phyloP scores from a whole-genome alignment of 1,140 invertebrate species.

The Aphaenogaster floridana region DNA sequence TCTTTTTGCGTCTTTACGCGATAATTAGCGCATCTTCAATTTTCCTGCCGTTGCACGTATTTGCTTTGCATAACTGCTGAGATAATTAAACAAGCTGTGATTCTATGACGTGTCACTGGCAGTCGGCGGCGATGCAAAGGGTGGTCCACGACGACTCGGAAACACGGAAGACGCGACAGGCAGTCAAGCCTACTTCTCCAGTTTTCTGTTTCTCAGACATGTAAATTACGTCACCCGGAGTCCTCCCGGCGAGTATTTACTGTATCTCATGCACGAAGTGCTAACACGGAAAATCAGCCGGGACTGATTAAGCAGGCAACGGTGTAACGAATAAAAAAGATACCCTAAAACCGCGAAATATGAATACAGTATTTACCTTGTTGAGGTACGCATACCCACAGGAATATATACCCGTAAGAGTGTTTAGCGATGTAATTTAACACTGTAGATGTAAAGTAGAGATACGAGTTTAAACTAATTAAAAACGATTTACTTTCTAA shows the following conservation, averaged over 20 bases:
- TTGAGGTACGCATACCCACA: too few species aligned
- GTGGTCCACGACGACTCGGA: not conserved
- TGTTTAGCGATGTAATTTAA: not conserved
- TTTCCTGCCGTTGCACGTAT: constrained; percentile 72
- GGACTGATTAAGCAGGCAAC: not conserved
- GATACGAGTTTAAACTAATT: not conserved
- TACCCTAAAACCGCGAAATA: not conserved
- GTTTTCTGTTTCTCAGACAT: constrained; percentile 51
- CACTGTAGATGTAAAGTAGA: not conserved
- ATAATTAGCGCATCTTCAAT: constrained; percentile 79
- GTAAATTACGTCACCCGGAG: constrained; percentile 62
- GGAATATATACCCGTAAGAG: not conserved
- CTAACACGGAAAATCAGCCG: not conserved
- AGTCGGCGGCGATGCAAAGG: constrained; percentile 40
- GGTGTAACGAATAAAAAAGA: constrained; percentile 33
- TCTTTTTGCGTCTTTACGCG: constrained; percentile 69
- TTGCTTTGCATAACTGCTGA: constrained; percentile 76
- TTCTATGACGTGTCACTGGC: constrained; percentile 60
- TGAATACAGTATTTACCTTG: not conserved
- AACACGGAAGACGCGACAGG: not conserved
- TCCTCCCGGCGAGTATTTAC: constrained; percentile 63
- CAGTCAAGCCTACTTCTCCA: constrained; percentile 36
- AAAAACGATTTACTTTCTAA: not conserved
- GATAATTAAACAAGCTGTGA: constrained; percentile 78
- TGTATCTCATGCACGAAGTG: constrained; percentile 7